Percentiles rank a stretch among this genome's conserved stretches.
These are phyloP conservation scores for Lasiurus cinereus DNA, from an alignment of 2,113 vertebrate genomes.

Conservation along the genomic window DNA sequence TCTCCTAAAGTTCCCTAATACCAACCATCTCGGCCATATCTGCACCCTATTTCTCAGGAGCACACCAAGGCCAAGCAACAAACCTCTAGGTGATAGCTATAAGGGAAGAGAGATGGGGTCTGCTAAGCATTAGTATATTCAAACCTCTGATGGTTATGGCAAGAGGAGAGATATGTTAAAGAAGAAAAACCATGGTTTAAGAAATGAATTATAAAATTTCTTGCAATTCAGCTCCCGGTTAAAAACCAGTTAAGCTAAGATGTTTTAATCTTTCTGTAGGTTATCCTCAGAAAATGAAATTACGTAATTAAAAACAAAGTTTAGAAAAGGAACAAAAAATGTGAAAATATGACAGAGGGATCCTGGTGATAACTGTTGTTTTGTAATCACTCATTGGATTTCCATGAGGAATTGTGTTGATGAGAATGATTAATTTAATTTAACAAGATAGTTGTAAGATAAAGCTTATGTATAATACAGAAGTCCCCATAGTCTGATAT, in stretches of 20 bases:
- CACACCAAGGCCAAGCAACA: neutral
- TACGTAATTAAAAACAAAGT: conserved; percentile 28
- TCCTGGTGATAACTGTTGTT: neutral
- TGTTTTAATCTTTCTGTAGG: neutral
- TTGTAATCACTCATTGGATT: neutral
- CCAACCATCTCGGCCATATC: neutral
- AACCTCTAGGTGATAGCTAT: neutral
- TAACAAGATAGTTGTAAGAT: conserved; percentile 26
- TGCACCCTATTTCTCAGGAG: neutral
- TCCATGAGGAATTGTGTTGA: conserved; percentile 25
- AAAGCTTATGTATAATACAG: conserved; percentile 43
- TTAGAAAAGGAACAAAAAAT: conserved; percentile 48
- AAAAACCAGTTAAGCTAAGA: neutral
- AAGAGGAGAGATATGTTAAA: neutral
- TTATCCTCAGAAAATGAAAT: conserved; percentile 23
- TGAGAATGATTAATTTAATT: conserved; percentile 17
- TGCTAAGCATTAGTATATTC: neutral
- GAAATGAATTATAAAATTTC: conserved; percentile 2
- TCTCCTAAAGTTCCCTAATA: neutral
- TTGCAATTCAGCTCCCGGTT: neutral
- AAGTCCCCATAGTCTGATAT: neutral
- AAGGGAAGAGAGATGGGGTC: neutral
- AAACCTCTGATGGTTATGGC: neutral
- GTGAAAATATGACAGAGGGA: neutral
- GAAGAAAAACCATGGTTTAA: conserved; percentile 19